phyloP scores from a whole-genome alignment of 2,888 invertebrate species.

The Cremastinae sp. region DNA sequence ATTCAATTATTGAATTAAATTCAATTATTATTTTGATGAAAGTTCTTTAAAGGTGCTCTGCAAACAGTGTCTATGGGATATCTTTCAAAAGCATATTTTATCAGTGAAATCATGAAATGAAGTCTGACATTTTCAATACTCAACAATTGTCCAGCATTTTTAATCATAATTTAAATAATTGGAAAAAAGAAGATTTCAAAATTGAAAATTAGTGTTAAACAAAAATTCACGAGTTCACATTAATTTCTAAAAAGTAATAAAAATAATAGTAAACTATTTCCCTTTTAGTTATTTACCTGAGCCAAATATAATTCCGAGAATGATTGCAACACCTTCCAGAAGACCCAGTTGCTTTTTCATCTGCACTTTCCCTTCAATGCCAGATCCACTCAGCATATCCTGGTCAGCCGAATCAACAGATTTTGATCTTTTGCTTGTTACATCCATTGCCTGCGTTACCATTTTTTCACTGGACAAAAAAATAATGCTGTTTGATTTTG shows the following conservation, averaged over 20 bases:
- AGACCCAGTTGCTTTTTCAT: conserved; percentile 95
- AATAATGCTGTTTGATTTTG: not conserved
- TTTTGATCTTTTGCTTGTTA: conserved; percentile 36
- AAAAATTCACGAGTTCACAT: no score
- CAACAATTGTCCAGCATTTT: no score
- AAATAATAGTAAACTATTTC: no score
- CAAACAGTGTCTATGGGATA: no score
- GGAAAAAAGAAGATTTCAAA: conserved; percentile 37
- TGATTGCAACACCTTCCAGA: conserved; percentile 95
- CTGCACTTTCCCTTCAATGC: conserved; percentile 83
- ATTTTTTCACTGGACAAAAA: conserved; percentile 34
- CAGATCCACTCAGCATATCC: conserved; percentile 6
- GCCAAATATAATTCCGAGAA: conserved; percentile 96
- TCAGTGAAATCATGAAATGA: not conserved
- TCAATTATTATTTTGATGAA: no score
- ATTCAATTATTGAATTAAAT: conserved; percentile 6
- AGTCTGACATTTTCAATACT: no score
- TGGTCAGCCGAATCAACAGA: conserved; percentile 42
- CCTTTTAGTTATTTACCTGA: conserved; percentile 84
- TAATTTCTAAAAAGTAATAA: no score
- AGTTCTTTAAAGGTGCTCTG: no score
- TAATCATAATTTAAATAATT: not conserved
- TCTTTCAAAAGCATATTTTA: no score
- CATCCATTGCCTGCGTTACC: conserved; percentile 49
- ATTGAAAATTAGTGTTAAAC: conserved; percentile 16